Percentiles rank a stretch among this genome's conserved stretches.
These are phyloP conservation scores for Gallirallus australis DNA, from an alignment of 2,797 vertebrate species.

Conservation along the genomic window DNA sequence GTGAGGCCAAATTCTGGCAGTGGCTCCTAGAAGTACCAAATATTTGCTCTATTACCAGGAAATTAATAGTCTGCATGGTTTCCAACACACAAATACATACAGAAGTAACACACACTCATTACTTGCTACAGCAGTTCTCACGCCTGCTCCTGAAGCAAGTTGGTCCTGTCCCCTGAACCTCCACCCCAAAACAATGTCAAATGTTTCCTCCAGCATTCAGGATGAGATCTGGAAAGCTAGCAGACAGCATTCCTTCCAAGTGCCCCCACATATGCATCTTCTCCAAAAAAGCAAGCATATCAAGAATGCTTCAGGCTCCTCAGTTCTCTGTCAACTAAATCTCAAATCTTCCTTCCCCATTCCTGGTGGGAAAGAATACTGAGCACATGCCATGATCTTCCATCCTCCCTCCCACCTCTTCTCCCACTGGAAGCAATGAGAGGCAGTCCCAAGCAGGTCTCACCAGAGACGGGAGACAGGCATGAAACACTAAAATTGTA, in stretches of 20 bases:
- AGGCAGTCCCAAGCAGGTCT: background rate
- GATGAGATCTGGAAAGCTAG: background rate
- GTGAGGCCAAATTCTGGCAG: background rate
- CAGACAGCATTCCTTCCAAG: background rate
- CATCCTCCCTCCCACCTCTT: background rate
- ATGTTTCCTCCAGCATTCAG: background rate
- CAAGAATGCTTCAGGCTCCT: background rate
- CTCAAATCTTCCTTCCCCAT: background rate
- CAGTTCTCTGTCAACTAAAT: background rate
- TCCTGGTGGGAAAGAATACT: background rate
- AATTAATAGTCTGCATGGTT: background rate
- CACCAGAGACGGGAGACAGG: background rate
- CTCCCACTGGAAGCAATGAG: background rate
- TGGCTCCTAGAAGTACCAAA: background rate
- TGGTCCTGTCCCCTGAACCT: background rate
- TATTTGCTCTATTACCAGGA: background rate
- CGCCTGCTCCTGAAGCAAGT: background rate
- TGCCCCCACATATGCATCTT: background rate
- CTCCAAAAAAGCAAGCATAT: background rate
- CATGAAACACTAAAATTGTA: background rate
- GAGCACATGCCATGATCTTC: background rate
- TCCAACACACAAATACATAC: background rate
- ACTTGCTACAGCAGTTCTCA: background rate
- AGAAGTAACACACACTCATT: background rate
- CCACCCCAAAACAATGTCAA: background rate